Evolutionary conservation across 1,140 invertebrate genomes (phyloP).

Genomic region (Aleiodes sp.): DNA sequence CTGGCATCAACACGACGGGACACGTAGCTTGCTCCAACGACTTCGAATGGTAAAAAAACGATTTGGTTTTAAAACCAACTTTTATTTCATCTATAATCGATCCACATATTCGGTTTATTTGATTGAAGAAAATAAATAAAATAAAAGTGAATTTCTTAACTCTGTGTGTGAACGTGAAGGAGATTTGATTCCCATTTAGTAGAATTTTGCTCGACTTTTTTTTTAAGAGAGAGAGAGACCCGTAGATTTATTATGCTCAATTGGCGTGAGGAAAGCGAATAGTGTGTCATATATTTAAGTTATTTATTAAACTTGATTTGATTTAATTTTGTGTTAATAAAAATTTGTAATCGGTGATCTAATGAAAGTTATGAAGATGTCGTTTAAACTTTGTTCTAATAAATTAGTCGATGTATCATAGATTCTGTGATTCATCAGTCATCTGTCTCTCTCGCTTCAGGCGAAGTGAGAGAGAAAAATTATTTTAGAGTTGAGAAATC

Average conservation of each 20-base stretch:
- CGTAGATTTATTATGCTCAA: constrained; percentile 38
- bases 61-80: constrained; percentile 48
- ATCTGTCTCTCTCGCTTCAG: too few species aligned
- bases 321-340: constrained; percentile 56
- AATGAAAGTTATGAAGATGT: constrained; percentile 52
- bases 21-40: constrained; percentile 44
- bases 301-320: constrained; percentile 53
- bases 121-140: too few species aligned
- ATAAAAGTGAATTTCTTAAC: neutral
- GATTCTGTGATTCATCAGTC: neutral
- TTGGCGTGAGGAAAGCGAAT: constrained; percentile 50
- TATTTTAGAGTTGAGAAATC: neutral
- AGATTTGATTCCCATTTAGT: constrained; percentile 14
- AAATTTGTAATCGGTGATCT: constrained; percentile 49
- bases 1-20: constrained; percentile 45
- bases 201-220: neutral
- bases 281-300: constrained; percentile 26
- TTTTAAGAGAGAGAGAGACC: neutral
- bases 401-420: neutral
- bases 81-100: constrained; percentile 47
- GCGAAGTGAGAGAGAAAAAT: neutral
- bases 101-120: constrained; percentile 21
- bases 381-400: constrained; percentile 39
- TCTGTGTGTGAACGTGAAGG: constrained; percentile 6
- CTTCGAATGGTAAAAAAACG: constrained; percentile 45